Percentiles rank a stretch among this genome's conserved stretches.
Conservation (phyloP, 1,140 invertebrate species). For the Drosophila serrata region DNA sequence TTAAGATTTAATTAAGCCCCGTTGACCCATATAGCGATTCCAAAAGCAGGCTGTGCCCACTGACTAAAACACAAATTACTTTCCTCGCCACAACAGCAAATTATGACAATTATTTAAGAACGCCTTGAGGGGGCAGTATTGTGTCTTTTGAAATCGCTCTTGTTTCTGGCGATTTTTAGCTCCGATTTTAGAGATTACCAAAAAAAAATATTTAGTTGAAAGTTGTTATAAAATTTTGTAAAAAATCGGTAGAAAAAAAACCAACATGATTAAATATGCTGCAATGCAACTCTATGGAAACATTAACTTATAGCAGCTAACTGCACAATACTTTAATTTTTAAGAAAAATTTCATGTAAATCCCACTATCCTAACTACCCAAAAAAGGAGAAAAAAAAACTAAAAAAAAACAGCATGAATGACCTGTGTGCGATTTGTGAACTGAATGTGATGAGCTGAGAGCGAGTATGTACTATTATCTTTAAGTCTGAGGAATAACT, state of each 20-base stretch:
- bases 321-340: constrained; percentile 11
- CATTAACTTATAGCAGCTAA: constrained; percentile 55
- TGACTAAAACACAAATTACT: constrained; percentile 11
- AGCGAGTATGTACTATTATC: constrained; percentile 19
- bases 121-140: constrained; percentile 32
- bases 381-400: constrained; percentile 6
- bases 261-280: constrained; percentile 18
- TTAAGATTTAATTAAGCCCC: constrained; percentile 34
- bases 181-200: constrained; percentile 54
- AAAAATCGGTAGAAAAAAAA: constrained; percentile 58
- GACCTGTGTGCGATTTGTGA: constrained; percentile 18
- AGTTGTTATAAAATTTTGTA: constrained; percentile 45
- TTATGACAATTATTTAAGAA: constrained; percentile 36
- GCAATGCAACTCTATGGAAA: constrained; percentile 52
- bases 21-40: constrained; percentile 45
- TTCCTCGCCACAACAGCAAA: constrained; percentile 10
- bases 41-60: constrained; percentile 10
- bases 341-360: constrained; percentile 40
- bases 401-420: constrained; percentile 23
- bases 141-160: constrained; percentile 17
- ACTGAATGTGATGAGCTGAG: constrained; percentile 48
- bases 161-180: constrained; percentile 3
- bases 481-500: constrained; percentile 30
- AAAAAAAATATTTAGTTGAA: constrained; percentile 14
- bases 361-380: constrained; percentile 10